A percentile compares a stretch with the other conserved stretches of the same genome.
phyloP scores from a whole-genome alignment of 2,797 vertebrate species.

The Helostoma temminkii region DNA sequence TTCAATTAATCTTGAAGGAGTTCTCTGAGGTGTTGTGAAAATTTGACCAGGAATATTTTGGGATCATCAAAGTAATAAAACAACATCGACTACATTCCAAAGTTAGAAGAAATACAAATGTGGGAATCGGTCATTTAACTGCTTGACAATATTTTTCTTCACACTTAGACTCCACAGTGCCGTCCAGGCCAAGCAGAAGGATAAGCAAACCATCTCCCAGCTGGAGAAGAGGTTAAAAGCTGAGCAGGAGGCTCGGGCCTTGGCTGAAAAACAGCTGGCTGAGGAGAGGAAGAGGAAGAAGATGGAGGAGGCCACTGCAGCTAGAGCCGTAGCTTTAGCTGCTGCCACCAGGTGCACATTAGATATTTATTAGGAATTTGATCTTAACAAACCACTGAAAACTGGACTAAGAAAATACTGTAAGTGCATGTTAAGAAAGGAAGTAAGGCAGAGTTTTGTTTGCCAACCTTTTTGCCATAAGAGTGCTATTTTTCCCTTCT shows the following conservation, averaged over 20 bases:
- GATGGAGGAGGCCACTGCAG: constrained; percentile 95
- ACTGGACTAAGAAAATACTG: not conserved
- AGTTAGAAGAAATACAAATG: not conserved
- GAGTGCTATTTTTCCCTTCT: not conserved
- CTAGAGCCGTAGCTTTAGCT: constrained; percentile 93
- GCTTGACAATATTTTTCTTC: not conserved
- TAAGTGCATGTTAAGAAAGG: rapidly evolving
- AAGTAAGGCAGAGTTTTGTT: not conserved
- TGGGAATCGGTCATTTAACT: not conserved
- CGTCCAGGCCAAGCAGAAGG: constrained; percentile 97
- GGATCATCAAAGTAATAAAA: not conserved
- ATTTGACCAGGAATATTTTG: too few species aligned
- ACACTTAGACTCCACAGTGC: constrained; percentile 91
- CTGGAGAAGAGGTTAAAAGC: constrained; percentile 97
- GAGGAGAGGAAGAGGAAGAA: constrained; percentile 98
- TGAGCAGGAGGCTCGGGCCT: constrained; percentile 93
- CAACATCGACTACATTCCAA: not conserved
- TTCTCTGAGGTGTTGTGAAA: too few species aligned
- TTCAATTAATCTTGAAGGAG: too few species aligned
- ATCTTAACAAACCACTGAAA: not conserved
- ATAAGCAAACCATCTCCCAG: constrained; percentile 96
- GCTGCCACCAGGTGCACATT: constrained; percentile 90
- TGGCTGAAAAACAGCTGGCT: constrained; percentile 94
- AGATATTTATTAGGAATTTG: not conserved
- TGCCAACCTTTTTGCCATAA: not conserved